phyloP scores from a whole-genome alignment of 2,797 vertebrate genomes.

The Emys orbicularis region DNA sequence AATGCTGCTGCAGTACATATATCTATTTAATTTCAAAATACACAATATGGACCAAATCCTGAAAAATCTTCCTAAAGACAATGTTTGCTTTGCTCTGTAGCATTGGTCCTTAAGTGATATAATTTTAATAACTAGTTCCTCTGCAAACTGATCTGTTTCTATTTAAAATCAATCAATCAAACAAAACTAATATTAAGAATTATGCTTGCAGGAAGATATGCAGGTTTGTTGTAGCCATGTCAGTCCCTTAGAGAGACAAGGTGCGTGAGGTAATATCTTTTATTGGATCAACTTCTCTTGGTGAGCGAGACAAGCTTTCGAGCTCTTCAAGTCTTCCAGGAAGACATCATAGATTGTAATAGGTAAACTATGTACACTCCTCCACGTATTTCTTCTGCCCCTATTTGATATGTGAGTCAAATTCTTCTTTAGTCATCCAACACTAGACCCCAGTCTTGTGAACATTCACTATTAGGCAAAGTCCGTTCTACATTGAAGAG shows the following conservation, averaged over 20 bases:
- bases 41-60: neutral
- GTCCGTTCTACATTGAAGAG: neutral
- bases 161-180: neutral
- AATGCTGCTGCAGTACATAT: neutral
- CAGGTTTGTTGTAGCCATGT: too few relatives aligned
- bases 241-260: too few relatives aligned
- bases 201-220: too few relatives aligned
- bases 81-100: neutral
- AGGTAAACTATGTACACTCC: neutral
- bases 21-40: neutral
- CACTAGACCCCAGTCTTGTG: neutral
- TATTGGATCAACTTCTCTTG: too few relatives aligned
- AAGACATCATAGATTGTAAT: neutral
- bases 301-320: too few relatives aligned
- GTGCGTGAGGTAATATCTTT: too few relatives aligned
- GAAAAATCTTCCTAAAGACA: neutral
- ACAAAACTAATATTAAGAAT: neutral
- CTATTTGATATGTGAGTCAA: neutral
- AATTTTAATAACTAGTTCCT: neutral
- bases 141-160: neutral
- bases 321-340: neutral
- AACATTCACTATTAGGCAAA: neutral
- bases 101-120: neutral
- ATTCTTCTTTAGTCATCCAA: neutral
- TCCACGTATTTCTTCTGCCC: neutral